phyloP scores from a whole-genome alignment of 2,797 vertebrate species.

The Antrozous pallidus region DNA sequence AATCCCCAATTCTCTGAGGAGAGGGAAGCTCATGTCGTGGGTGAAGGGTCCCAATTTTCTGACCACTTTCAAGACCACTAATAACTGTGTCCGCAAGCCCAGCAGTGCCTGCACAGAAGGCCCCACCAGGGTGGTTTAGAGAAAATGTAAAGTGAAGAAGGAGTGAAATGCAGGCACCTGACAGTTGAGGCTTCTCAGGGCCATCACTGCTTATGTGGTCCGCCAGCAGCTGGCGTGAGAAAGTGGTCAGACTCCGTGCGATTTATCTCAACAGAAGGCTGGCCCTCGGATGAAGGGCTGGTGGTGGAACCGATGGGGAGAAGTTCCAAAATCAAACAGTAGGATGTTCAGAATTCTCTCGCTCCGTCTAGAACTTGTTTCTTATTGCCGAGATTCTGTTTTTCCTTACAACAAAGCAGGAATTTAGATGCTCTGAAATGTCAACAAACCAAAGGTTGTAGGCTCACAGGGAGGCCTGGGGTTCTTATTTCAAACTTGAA shows the following conservation, averaged over 20 bases:
- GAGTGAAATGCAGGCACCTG: background rate
- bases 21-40: background rate
- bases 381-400: background rate
- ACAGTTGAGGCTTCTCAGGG: background rate
- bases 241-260: background rate
- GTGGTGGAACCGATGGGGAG: no score
- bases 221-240: fast-evolving
- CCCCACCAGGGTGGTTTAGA: fast-evolving
- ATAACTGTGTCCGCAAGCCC: no score
- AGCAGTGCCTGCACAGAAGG: background rate
- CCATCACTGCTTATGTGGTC: background rate
- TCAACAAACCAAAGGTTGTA: background rate
- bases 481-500: background rate
- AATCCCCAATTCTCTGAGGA: background rate
- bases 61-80: background rate
- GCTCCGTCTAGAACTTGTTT: fast-evolving
- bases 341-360: background rate
- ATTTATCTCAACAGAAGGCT: background rate
- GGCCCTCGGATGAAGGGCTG: background rate
- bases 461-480: background rate
- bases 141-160: background rate
- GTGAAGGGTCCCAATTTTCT: background rate
- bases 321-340: background rate
- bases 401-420: background rate
- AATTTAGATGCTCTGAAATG: background rate